These are phyloP conservation scores for Dicrurus megarhynchus DNA, from an alignment of 2,113 vertebrate species.

Conservation along the genomic window DNA sequence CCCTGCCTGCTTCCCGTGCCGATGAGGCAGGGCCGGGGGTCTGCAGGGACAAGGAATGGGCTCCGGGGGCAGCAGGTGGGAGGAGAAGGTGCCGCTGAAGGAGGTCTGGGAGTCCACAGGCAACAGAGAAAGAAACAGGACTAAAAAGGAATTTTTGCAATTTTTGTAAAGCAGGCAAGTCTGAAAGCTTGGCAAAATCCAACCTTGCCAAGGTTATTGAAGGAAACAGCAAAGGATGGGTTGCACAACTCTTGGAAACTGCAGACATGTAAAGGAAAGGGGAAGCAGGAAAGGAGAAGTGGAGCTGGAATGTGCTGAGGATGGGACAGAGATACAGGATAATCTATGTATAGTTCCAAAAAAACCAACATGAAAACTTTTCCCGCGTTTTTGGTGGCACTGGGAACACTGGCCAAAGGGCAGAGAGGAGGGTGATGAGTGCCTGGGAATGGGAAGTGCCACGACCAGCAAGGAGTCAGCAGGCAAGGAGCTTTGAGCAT, in stretches of 20 bases:
- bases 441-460: not conserved
- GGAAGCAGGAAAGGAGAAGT: constrained; percentile 8
- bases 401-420: not conserved
- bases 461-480: not conserved
- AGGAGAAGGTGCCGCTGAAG: not conserved
- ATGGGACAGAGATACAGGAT: not conserved
- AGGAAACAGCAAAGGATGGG: not conserved
- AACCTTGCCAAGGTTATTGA: not conserved
- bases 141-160: not conserved
- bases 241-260: not conserved
- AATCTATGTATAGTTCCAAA: not conserved
- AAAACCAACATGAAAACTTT: not conserved
- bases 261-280: not conserved
- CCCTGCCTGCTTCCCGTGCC: not conserved
- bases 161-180: not conserved
- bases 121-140: not conserved
- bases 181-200: not conserved
- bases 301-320: not conserved
- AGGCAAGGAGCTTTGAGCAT: not conserved
- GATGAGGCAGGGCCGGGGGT: not conserved
- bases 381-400: not conserved
- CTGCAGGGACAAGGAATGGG: not conserved
- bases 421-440: not conserved
- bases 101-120: not conserved
- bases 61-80: rapidly evolving